Base-by-base conservation (phyloP, 2,888 invertebrate species). In the Asteroscopus sphinx region DNA sequence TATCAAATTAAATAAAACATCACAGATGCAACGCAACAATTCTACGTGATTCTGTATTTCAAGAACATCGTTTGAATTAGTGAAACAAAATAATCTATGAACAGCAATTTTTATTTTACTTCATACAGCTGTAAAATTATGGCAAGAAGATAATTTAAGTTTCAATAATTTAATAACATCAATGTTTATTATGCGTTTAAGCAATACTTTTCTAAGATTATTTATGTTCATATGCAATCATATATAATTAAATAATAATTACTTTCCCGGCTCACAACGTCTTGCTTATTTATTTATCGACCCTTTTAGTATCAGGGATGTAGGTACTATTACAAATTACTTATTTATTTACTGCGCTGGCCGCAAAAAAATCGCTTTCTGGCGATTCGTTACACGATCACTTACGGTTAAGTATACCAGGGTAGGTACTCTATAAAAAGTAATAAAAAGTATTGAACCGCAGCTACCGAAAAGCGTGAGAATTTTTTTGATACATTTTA, bases 21-120 rank as follows among this genome's bases (percentile, higher is more conserved):
- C 76, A 76, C 76, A 76, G 76, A 63, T 66, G 68, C 55, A 53
- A 44, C 61, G 56, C 56, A 54, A 68, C 30, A 35, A 30, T 30
- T 35, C 35, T 45, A 48, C 39, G 41, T 51, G 47, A 68, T 51
- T 40, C n/a, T 58, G 36, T 56, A 57, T 57, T 62, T 67, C 53
- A 57, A 62, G 35, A 52, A 41, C n/a, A 35, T 62, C 67, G 62
- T 55, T 13, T 48, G 53, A 67, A 71, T 66, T 52, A 66, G 13
- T n/a, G n/a, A 26, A 15, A 25, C 7, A 33, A 33, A 2, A 33
- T 13, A 12, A 25, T 33, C 13, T 21, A 44, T 8, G 12, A 40
- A 3, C 8, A 9, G 16, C 9, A 37, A 13, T 25, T 25, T 40
- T 37, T 41, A 8, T 33, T 9, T n/a, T 25, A 48, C 7, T 3